Evolutionary conservation across 2,888 invertebrate genomes (phyloP).

Genomic region (Dryomyza anilis): DNA sequence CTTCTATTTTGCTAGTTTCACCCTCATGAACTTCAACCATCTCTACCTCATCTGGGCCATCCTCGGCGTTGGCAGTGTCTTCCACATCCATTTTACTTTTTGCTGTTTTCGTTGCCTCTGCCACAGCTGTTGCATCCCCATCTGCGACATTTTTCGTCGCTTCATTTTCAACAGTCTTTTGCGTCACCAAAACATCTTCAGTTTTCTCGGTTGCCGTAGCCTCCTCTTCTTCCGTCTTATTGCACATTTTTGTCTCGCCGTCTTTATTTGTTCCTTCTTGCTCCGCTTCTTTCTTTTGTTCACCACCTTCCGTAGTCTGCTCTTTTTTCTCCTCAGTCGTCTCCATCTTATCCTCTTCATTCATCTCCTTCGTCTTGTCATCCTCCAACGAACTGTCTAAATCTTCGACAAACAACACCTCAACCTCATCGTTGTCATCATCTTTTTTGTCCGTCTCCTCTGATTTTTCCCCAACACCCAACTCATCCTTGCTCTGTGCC

Average conservation of each 20-base stretch:
- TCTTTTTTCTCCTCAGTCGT: neutral
- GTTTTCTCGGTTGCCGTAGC: neutral
- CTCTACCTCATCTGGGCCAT: neutral
- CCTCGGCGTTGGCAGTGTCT: neutral
- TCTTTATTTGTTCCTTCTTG: neutral
- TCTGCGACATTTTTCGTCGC: neutral
- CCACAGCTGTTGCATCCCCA: neutral
- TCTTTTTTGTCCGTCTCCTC: neutral
- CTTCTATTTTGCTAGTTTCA: neutral
- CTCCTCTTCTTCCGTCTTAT: constrained; percentile 6
- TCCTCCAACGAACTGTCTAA: constrained; percentile 36
- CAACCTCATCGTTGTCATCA: constrained; percentile 32
- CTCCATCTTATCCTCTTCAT: neutral
- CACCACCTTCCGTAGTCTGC: neutral
- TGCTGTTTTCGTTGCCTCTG: neutral
- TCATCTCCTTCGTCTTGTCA: constrained; percentile 19
- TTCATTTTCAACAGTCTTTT: constrained; percentile 22
- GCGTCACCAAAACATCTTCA: constrained; percentile 14
- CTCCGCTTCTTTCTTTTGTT: neutral
- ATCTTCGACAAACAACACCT: constrained; percentile 36
- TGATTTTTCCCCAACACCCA: constrained; percentile 4
- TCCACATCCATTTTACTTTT: neutral
- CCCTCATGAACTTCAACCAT: neutral
- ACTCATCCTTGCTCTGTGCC: neutral
- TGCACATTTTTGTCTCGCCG: constrained; percentile 1